A percentile compares a stretch with the other conserved stretches of the same genome.
These are phyloP conservation scores for Vesta saturnalis DNA, from an alignment of 2,888 invertebrate genomes.

Conservation along the genomic window DNA sequence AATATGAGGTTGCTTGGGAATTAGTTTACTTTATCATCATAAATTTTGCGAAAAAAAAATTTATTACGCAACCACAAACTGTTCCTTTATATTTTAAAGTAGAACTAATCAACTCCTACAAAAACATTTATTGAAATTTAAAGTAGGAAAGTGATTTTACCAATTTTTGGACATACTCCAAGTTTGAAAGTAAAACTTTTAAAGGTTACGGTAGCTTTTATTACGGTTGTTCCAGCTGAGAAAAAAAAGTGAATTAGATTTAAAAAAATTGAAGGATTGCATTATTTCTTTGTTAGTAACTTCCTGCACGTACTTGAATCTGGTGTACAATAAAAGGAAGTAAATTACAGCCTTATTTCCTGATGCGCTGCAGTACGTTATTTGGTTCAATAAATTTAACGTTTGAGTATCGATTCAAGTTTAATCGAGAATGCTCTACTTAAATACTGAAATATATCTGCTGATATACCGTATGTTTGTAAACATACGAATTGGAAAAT, in stretches of 20 bases:
- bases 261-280: background rate
- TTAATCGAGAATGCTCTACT: conserved; percentile 14
- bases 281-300: conserved; percentile 3
- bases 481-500: conserved; percentile 8
- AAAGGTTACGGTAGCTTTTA: no score
- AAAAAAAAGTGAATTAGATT: background rate
- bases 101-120: background rate
- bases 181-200: conserved; percentile 1
- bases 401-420: conserved; percentile 15
- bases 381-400: conserved; percentile 17
- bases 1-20: conserved; percentile 14
- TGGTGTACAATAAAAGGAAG: conserved; percentile 12
- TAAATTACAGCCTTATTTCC: conserved; percentile 13
- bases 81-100: background rate
- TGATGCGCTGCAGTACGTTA: conserved; percentile 13
- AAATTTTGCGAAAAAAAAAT: conserved; percentile 7
- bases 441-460: conserved; percentile 1
- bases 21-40: conserved; percentile 15
- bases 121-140: no score
- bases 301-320: conserved; percentile 12
- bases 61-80: background rate
- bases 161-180: conserved; percentile 1
- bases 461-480: conserved; percentile 6
- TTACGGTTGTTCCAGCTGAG: background rate
- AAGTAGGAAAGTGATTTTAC: no score